These are phyloP conservation scores for Mercenaria mercenaria DNA, from an alignment of 1,140 invertebrate species.

Conservation along the genomic window DNA sequence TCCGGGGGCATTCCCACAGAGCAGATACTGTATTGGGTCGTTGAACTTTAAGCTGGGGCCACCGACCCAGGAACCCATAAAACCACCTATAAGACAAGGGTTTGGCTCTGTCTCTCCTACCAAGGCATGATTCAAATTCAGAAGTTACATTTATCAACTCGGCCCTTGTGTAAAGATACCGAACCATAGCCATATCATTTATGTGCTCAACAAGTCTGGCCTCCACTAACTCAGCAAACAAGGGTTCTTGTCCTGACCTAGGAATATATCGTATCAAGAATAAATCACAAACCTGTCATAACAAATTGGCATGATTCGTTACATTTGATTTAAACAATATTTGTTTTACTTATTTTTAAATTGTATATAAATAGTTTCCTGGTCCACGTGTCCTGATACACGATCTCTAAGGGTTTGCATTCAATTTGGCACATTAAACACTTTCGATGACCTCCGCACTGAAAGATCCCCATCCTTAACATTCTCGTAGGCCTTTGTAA, in stretches of 20 bases:
- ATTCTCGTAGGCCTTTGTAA: background rate
- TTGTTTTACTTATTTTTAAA: background rate
- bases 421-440: background rate
- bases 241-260: background rate
- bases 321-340: background rate
- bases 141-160: too few relatives aligned
- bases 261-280: too few relatives aligned
- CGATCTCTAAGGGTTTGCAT: too few relatives aligned
- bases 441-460: background rate
- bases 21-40: background rate
- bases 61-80: too few relatives aligned
- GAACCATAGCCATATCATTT: background rate
- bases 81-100: background rate
- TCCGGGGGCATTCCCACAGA: constrained; percentile 83
- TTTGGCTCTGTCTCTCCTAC: too few relatives aligned
- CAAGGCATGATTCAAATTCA: too few relatives aligned
- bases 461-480: background rate
- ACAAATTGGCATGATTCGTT: too few relatives aligned
- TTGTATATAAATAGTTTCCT: background rate
- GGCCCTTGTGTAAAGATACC: background rate
- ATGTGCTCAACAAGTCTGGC: background rate
- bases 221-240: background rate
- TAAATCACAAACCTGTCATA: too few relatives aligned
- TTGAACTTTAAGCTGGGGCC: too few relatives aligned
- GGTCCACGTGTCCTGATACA: too few relatives aligned